Conservation (phyloP, 2,113 vertebrate genomes). For the Eulemur macaco region DNA sequence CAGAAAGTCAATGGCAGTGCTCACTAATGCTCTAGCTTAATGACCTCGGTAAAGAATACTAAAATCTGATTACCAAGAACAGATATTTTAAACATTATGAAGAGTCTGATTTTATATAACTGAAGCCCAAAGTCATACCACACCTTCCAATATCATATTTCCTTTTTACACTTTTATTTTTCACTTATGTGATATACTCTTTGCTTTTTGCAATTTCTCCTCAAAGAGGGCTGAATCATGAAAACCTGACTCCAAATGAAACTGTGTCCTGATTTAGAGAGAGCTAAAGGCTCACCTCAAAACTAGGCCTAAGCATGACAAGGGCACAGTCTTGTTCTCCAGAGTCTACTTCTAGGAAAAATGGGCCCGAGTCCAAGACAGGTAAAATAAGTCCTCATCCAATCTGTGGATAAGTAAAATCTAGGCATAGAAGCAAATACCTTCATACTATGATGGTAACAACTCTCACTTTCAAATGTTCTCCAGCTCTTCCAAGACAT, state of each 20-base stretch:
- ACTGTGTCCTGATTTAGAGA: background rate
- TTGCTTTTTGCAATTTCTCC: background rate
- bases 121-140: background rate
- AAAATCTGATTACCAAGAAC: background rate
- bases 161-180: background rate
- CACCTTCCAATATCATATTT: background rate
- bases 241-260: background rate
- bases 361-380: background rate
- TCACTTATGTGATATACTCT: background rate
- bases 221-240: background rate
- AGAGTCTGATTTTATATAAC: background rate
- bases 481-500: background rate
- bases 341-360: background rate
- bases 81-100: background rate
- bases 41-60: background rate
- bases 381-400: background rate
- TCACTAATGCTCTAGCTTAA: background rate
- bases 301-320: background rate
- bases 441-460: background rate
- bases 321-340: background rate
- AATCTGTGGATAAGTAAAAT: background rate
- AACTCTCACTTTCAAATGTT: background rate
- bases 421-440: background rate
- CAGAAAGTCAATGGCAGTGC: background rate
- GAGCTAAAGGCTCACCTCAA: background rate